A percentile compares a stretch with the other conserved stretches of the same genome.
phyloP scores from a whole-genome alignment of 2,113 vertebrate genomes.

The Daphoenositta chrysoptera region DNA sequence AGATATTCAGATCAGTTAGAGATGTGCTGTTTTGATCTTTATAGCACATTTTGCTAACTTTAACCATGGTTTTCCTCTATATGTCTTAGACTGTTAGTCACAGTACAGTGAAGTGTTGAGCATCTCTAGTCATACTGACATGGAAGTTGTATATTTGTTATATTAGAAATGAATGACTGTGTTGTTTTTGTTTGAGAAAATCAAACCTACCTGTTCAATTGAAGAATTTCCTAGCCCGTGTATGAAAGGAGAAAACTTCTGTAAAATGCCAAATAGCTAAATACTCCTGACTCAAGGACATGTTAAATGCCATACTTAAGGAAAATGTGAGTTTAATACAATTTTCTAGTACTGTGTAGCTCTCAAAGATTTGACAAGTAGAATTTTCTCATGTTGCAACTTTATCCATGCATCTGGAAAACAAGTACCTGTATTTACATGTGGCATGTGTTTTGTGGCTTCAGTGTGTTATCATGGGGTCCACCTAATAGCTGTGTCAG shows the following conservation, averaged over 20 bases:
- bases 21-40: background rate
- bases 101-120: background rate
- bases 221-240: background rate
- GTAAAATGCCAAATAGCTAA: background rate
- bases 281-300: background rate
- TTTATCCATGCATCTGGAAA: background rate
- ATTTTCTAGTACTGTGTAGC: background rate
- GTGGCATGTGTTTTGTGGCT: background rate
- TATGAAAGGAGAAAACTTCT: background rate
- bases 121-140: background rate
- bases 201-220: background rate
- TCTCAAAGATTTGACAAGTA: background rate
- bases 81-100: background rate
- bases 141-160: background rate
- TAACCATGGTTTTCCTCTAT: background rate
- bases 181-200: background rate
- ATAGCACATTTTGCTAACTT: background rate
- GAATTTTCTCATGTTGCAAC: background rate
- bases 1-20: background rate
- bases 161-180: background rate
- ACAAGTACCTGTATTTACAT: background rate
- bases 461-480: background rate
- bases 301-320: background rate
- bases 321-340: background rate
- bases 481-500: background rate